phyloP scores from a whole-genome alignment of 1,140 invertebrate genomes.

The Limonius californicus region DNA sequence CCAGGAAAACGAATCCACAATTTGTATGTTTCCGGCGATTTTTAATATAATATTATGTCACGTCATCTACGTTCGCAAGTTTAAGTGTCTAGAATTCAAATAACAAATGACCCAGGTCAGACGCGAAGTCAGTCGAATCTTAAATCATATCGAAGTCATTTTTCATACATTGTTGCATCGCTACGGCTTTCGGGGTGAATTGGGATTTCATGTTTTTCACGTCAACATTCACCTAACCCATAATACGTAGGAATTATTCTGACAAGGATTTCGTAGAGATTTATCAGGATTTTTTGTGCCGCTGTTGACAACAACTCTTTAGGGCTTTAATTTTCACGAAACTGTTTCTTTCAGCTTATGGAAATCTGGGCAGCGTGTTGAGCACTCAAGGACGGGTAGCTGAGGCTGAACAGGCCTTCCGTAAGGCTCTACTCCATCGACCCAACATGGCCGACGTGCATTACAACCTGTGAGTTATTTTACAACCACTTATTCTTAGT shows the following conservation, averaged over 20 bases:
- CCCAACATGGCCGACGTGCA: slow-evolving; percentile 96
- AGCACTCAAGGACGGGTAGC: slow-evolving; percentile 77
- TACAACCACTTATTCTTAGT: slow-evolving; percentile 2
- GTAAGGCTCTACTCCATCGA: slow-evolving; percentile 79
- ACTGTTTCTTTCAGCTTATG: slow-evolving; percentile 68
- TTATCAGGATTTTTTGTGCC: not conserved
- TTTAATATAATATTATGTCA: no score
- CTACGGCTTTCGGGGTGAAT: not conserved
- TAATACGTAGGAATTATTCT: not conserved
- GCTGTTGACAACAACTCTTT: not conserved
- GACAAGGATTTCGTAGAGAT: not conserved
- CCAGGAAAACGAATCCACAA: no score
- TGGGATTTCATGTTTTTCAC: not conserved
- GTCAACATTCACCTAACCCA: not conserved
- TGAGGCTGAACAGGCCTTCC: slow-evolving; percentile 85
- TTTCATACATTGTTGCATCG: not conserved
- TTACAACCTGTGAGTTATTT: slow-evolving; percentile 90
- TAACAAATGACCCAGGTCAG: not conserved
- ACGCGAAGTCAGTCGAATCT: not conserved
- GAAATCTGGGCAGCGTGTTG: slow-evolving; percentile 88
- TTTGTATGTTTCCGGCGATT: no score
- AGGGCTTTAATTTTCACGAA: not conserved
- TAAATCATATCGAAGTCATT: not conserved
- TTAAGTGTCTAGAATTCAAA: no score
- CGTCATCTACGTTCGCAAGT: no score